A percentile compares a stretch with the other conserved stretches of the same genome.
Evolutionary conservation across 2,888 invertebrate species (phyloP).

Genomic region (Brachylomia viminalis): DNA sequence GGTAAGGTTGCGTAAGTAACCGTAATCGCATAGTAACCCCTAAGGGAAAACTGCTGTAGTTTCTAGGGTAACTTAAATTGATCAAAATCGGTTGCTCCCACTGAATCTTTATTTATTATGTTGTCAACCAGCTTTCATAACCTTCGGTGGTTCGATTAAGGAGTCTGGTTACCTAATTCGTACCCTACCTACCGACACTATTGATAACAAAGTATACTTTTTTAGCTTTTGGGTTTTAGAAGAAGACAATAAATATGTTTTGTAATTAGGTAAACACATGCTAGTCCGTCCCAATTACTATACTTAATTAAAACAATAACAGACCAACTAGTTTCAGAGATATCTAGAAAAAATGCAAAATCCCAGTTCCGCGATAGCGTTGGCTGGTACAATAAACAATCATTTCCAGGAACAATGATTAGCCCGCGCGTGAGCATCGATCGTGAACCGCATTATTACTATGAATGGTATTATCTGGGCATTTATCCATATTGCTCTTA

Average conservation of each 20-base stretch:
- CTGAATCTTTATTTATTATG: not conserved
- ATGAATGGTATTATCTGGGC: constrained; percentile 52
- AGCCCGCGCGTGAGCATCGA: constrained; percentile 60
- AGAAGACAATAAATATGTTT: not conserved
- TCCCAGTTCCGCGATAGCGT: constrained; percentile 50
- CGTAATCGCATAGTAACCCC: too few species aligned
- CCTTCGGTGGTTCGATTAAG: not conserved
- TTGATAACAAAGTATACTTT: not conserved
- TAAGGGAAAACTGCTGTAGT: not conserved
- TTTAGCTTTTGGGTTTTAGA: not conserved
- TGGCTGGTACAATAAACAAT: constrained; percentile 49
- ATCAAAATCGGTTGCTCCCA: not conserved
- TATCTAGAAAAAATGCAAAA: constrained; percentile 22
- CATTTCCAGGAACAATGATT: constrained; percentile 61
- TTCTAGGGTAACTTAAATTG: not conserved
- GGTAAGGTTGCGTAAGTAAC: too few species aligned
- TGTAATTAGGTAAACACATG: not conserved
- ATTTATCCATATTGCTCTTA: constrained; percentile 39
- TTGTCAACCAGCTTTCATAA: not conserved
- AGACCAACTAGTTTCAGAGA: not conserved
- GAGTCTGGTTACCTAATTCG: not conserved
- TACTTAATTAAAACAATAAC: not conserved
- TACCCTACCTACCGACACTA: not conserved
- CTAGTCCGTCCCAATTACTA: not conserved
- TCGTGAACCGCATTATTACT: constrained; percentile 58